Evolutionary conservation across 2,797 vertebrate genomes (phyloP).

Genomic region (Novumbra hubbsi): DNA sequence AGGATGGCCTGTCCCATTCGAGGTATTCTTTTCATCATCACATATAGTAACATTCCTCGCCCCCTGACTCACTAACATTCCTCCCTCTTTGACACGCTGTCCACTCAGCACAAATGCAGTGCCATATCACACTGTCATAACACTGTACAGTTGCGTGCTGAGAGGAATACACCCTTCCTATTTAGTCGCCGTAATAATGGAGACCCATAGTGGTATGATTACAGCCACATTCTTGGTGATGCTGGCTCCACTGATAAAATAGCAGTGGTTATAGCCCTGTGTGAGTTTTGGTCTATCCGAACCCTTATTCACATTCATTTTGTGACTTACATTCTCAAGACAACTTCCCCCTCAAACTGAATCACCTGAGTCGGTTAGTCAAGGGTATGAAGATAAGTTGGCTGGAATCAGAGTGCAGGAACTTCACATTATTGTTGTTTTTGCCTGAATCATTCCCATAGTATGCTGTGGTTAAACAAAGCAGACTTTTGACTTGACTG

Average conservation of each 20-base stretch:
- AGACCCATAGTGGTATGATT: slow-evolving; percentile 25
- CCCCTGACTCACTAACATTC: slow-evolving; percentile 60
- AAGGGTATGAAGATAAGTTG: too few relatives aligned
- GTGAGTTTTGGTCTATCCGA: neutral
- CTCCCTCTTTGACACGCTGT: slow-evolving; percentile 58
- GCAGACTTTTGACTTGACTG: neutral
- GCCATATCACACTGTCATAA: neutral
- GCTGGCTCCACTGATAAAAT: neutral
- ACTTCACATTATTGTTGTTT: neutral
- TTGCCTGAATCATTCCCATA: neutral
- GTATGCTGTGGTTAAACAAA: slow-evolving; percentile 14
- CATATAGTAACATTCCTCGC: slow-evolving; percentile 33
- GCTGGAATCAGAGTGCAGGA: too few relatives aligned
- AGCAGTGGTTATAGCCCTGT: neutral
- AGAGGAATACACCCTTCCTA: slow-evolving; percentile 25
- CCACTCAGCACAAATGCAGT: slow-evolving; percentile 55
- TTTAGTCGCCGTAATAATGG: slow-evolving; percentile 48
- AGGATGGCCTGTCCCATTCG: neutral
- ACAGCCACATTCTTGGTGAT: slow-evolving; percentile 30
- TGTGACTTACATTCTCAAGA: neutral
- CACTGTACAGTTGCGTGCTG: slow-evolving; percentile 20
- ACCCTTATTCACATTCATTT: neutral
- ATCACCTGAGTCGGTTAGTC: too few relatives aligned
- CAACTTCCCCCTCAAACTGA: neutral
- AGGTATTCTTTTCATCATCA: slow-evolving; percentile 18